phyloP scores from a whole-genome alignment of 1,140 invertebrate species.

The Metopolophium dirhodum region DNA sequence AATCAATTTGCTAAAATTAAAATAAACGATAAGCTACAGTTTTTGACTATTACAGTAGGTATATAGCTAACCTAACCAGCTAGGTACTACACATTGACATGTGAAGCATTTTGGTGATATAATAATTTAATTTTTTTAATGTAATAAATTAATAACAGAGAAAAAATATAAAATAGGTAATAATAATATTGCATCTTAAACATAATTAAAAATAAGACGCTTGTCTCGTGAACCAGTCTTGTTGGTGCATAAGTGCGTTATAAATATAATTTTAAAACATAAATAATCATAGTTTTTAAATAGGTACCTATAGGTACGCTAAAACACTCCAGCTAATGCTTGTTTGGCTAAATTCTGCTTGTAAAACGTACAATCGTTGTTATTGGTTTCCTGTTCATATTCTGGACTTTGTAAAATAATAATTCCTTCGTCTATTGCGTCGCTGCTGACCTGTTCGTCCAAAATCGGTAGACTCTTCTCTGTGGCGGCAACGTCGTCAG shows the following conservation, averaged over 20 bases:
- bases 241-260: conserved; percentile 39
- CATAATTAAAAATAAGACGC: conserved; percentile 35
- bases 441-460: background rate
- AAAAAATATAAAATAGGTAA: conserved; percentile 13
- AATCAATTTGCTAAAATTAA: conserved; percentile 9
- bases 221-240: conserved; percentile 50
- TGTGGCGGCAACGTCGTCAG: background rate
- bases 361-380: conserved; percentile 44
- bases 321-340: conserved; percentile 57
- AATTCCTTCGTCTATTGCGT: background rate
- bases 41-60: background rate
- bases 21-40: background rate
- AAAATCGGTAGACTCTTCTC: background rate
- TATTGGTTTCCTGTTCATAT: conserved; percentile 40
- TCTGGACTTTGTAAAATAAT: background rate
- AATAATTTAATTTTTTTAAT: background rate
- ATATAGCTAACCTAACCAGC: background rate
- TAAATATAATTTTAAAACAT: conserved; percentile 7
- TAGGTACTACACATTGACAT: background rate
- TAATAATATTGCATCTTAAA: conserved; percentile 8
- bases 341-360: conserved; percentile 57
- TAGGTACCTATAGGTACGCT: background rate
- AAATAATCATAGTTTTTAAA: background rate
- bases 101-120: background rate
- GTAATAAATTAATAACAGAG: background rate